phyloP scores from a whole-genome alignment of 2,888 invertebrate species.

The Cephus sareptanus region DNA sequence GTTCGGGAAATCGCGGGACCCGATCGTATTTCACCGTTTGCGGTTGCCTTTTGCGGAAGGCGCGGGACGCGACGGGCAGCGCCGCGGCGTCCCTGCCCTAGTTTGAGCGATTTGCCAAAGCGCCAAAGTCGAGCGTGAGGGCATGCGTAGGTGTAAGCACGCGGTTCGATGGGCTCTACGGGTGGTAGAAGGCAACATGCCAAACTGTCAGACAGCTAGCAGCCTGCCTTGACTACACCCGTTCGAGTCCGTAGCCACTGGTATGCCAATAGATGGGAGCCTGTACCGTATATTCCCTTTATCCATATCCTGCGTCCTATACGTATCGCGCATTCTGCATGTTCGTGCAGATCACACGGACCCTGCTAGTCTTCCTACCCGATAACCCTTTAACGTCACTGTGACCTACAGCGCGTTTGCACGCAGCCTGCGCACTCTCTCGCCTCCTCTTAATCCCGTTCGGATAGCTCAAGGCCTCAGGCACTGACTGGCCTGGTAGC shows the following conservation, averaged over 20 bases:
- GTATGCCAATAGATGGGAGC: constrained; percentile 44
- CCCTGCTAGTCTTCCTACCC: constrained; percentile 34
- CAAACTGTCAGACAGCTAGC: constrained; percentile 57
- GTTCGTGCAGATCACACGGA: no score
- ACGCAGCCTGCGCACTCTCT: constrained; percentile 31
- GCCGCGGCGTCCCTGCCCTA: no score
- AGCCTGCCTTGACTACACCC: constrained; percentile 43
- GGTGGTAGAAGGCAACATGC: constrained; percentile 54
- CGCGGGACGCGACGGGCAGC: no score
- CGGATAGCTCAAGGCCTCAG: no score
- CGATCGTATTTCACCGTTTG: no score
- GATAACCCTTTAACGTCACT: constrained; percentile 52
- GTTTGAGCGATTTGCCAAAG: no score
- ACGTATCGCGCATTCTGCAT: no score
- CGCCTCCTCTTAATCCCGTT: constrained; percentile 40
- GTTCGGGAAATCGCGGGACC: no score
- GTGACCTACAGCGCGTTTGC: constrained; percentile 51
- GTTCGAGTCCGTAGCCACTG: constrained; percentile 35
- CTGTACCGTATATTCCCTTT: neutral
- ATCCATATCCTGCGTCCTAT: neutral
- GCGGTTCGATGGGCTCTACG: constrained; percentile 17
- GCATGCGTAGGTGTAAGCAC: constrained; percentile 28
- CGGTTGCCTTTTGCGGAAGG: no score
- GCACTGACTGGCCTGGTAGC: no score
- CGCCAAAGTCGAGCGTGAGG: no score